A percentile compares a stretch with the other conserved stretches of the same genome.
These are phyloP conservation scores for Calliphora vicina DNA, from an alignment of 1,140 invertebrate genomes.

Conservation along the genomic window DNA sequence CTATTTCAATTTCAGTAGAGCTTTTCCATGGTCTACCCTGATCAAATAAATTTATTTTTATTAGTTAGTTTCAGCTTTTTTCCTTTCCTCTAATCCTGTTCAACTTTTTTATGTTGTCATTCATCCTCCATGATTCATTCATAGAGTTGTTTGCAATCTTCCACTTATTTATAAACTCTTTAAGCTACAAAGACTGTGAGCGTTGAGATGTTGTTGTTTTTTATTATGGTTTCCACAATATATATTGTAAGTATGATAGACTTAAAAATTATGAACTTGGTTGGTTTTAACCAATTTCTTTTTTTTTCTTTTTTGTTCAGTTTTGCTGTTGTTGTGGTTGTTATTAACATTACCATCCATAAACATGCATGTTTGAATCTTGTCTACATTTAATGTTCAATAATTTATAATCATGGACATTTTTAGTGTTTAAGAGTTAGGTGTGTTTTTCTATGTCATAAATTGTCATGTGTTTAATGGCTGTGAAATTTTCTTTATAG, in stretches of 20 bases:
- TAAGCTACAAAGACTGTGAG: neutral
- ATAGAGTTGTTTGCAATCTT: neutral
- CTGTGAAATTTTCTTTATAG: conserved; percentile 9
- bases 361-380: conserved; percentile 1
- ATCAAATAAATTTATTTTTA: neutral
- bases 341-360: neutral
- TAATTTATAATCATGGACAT: conserved; percentile 26
- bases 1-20: too few relatives aligned
- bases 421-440: conserved; percentile 14
- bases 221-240: neutral
- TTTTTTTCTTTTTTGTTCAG: neutral
- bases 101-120: neutral
- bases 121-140: conserved; percentile 9
- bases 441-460: conserved; percentile 12
- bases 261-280: conserved; percentile 11
- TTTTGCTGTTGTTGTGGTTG: neutral
- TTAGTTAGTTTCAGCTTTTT: neutral
- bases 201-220: neutral
- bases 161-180: neutral
- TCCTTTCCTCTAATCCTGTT: neutral
- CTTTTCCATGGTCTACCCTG: neutral
- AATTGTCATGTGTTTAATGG: conserved; percentile 23
- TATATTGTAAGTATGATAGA: neutral
- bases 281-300: neutral
- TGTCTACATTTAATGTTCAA: conserved; percentile 1